A percentile compares a stretch with the other conserved stretches of the same genome.
Evolutionary conservation across 2,888 invertebrate species (phyloP).

Genomic region (Ectemnius continuus): DNA sequence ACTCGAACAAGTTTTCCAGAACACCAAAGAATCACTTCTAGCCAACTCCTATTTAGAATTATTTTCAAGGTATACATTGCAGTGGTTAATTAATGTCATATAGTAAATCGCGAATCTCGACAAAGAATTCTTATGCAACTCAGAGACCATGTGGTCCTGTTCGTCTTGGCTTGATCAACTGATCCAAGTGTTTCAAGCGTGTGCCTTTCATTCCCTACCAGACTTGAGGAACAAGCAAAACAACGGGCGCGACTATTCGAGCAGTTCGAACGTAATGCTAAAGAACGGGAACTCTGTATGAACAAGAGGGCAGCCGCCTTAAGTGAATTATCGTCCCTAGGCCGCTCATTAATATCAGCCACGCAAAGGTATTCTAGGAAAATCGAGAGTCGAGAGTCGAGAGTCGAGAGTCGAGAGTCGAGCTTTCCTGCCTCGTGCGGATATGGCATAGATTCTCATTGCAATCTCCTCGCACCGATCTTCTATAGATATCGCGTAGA

Average conservation of each 20-base stretch:
- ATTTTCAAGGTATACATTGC: constrained; percentile 78
- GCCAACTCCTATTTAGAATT: constrained; percentile 77
- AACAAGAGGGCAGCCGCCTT: constrained; percentile 80
- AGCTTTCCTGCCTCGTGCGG: neutral
- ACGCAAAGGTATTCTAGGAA: constrained; percentile 63
- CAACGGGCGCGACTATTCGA: constrained; percentile 79
- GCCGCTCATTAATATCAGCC: constrained; percentile 75
- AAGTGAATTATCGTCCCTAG: constrained; percentile 76
- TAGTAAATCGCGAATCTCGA: neutral
- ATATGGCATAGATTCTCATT: neutral
- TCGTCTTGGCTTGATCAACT: too few relatives aligned
- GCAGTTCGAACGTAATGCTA: constrained; percentile 78
- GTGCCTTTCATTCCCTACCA: constrained; percentile 48
- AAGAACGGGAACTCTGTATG: constrained; percentile 79
- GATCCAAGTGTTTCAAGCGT: too few relatives aligned
- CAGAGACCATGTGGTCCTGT: too few relatives aligned
- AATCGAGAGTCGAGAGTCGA: neutral
- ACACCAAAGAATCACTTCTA: constrained; percentile 74
- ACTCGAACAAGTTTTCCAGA: constrained; percentile 76
- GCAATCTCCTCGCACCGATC: neutral
- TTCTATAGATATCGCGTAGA: constrained; percentile 78
- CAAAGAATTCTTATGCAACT: neutral
- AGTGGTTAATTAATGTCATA: too few relatives aligned
- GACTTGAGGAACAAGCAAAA: constrained; percentile 80
- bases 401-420: neutral